Percentiles rank a stretch among this genome's conserved stretches.
Conservation (phyloP, 2,888 invertebrate genomes). For the Drosophila birchii region DNA sequence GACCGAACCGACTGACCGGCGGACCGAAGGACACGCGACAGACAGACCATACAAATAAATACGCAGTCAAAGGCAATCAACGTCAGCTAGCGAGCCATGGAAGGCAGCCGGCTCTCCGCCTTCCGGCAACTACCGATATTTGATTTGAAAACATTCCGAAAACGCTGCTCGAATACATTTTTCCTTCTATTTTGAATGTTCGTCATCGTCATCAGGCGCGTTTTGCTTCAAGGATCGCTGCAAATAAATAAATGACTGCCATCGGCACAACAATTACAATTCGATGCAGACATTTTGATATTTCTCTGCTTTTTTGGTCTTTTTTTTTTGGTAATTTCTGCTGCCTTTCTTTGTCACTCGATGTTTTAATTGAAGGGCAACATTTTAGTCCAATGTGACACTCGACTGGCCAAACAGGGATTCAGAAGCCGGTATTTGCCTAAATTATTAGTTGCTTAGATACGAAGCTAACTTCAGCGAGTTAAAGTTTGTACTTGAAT, state of each 20-base stretch:
- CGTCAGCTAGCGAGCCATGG: slow-evolving; percentile 43
- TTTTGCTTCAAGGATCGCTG: slow-evolving; percentile 55
- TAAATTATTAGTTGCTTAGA: not conserved
- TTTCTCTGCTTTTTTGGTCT: slow-evolving; percentile 7
- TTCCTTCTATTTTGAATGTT: slow-evolving; percentile 55
- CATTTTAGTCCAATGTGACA: slow-evolving; percentile 17
- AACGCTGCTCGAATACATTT: slow-evolving; percentile 64
- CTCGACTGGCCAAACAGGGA: not conserved
- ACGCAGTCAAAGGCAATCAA: slow-evolving; percentile 80
- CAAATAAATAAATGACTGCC: slow-evolving; percentile 60
- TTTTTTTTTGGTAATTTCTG: slow-evolving; percentile 24
- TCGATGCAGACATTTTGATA: slow-evolving; percentile 49
- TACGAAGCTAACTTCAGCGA: no score
- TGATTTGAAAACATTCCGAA: slow-evolving; percentile 79
- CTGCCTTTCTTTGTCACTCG: slow-evolving; percentile 44
- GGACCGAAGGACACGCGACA: slow-evolving; percentile 18
- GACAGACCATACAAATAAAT: slow-evolving; percentile 71
- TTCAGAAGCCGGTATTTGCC: not conserved
- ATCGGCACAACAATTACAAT: slow-evolving; percentile 64
- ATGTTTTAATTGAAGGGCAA: slow-evolving; percentile 56
- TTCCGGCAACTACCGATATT: slow-evolving; percentile 72
- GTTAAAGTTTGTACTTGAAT: no score
- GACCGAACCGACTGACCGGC: slow-evolving; percentile 31
- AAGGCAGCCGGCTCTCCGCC: slow-evolving; percentile 32
- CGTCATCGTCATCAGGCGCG: slow-evolving; percentile 45